Evolutionary conservation across 2,113 vertebrate species (phyloP), one percentile per base, ranked within the genome.

Genomic region (Heptranchias perlo): DNA sequence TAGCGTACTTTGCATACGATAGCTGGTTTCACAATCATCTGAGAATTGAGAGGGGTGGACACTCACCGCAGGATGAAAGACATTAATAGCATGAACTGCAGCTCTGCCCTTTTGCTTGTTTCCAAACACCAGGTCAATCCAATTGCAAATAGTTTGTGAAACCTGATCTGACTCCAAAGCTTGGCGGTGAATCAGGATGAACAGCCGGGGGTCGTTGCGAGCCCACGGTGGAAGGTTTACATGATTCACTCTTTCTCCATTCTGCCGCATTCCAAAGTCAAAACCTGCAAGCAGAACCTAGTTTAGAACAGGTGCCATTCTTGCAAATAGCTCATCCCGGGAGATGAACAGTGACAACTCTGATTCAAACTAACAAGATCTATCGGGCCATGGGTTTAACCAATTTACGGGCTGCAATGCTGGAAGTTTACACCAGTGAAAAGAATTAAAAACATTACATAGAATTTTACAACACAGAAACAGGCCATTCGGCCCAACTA

Each of bases 81-180:
- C 99, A 96, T 99, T 99, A 97, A 99, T 99, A 97, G 99, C 99
- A 94, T 99, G 99, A 96, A 99, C 99, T 0, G 99, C 99, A 61
- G 99, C 98, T 97, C 98, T 99, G 97, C 99, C 99, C 97, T 99
- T 99, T 97, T 99, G 99, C 96, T 99, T 99, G 96, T 99, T 98
- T 39, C 99, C 99, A 23, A 99, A 99, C 96, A 99, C 99, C 96
- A 99, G 97, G 97, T 99, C 99, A 95, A 99, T 99, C 99, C 99
- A 99, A 96, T 99, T 98, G 97, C 99, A 99, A 96, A 99, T 98
- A 0, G 98, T 99, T 97, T 99, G 99, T 73, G 99, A 99, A 96
- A 99, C 99, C 4, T 98, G 98, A 86, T 99, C 99, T 10, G 99
- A 99, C 96, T 99, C 99, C 54, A 99, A 98, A 14, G 99, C 99